phyloP scores from a whole-genome alignment of 2,113 vertebrate genomes.

The Acanthisitta chloris region DNA sequence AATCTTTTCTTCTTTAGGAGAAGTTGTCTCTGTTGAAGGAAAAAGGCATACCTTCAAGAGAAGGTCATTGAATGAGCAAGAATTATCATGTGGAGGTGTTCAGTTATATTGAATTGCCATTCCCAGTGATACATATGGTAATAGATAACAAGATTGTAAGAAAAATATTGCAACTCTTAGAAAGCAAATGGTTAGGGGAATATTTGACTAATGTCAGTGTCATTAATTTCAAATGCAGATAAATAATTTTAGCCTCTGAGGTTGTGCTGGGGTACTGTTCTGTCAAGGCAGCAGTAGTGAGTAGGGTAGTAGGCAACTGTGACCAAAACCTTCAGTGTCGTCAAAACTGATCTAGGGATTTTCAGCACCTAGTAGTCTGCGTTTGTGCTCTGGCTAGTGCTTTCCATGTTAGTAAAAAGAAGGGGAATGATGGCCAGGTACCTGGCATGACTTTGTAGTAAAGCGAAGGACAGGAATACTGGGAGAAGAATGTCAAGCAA shows the following conservation, averaged over 20 bases:
- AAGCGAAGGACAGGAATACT: neutral
- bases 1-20: neutral
- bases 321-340: neutral
- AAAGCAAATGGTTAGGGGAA: neutral
- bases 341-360: neutral
- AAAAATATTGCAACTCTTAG: neutral
- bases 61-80: neutral
- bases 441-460: neutral
- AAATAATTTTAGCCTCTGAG: neutral
- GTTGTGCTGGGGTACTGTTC: neutral
- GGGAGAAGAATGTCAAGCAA: neutral
- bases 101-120: neutral
- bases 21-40: neutral
- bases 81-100: neutral
- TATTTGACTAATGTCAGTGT: neutral
- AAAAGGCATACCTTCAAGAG: neutral
- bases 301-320: neutral
- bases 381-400: neutral
- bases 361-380: neutral
- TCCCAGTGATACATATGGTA: accelerated
- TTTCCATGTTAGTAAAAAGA: neutral
- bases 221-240: neutral
- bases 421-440: neutral
- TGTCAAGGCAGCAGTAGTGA: neutral
- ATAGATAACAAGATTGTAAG: neutral